These are phyloP conservation scores for Lasius fuliginosus DNA, from an alignment of 2,888 invertebrate genomes.

Conservation along the genomic window DNA sequence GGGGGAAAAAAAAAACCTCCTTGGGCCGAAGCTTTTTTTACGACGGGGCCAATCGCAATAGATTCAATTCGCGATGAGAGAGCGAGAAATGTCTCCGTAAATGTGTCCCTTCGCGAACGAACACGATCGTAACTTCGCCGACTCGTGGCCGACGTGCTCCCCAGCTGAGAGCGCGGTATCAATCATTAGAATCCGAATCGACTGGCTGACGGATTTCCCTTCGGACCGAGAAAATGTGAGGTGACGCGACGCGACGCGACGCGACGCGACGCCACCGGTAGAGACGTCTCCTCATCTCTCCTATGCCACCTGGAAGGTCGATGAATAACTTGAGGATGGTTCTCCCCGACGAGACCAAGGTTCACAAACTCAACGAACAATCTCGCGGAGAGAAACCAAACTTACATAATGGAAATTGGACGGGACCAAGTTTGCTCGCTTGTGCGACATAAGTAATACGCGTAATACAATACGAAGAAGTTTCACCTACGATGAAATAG, in stretches of 20 bases:
- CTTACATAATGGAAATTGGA: conserved; percentile 38
- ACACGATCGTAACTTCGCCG: not conserved
- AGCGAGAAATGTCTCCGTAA: not conserved
- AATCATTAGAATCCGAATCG: conserved; percentile 53
- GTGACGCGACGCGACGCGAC: not conserved
- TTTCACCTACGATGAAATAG: conserved; percentile 24
- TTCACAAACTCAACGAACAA: conserved; percentile 19
- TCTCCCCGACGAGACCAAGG: conserved; percentile 18
- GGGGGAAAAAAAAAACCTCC: not conserved
- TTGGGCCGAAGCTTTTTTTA: not conserved
- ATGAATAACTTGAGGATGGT: conserved; percentile 32
- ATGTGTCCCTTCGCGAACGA: not conserved
- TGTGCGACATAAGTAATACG: conserved; percentile 45
- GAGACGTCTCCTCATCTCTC: not conserved
- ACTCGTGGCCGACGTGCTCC: conserved; percentile 1
- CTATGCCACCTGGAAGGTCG: conserved; percentile 17
- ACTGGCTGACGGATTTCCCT: conserved; percentile 52
- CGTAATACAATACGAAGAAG: conserved; percentile 40
- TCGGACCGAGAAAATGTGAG: conserved; percentile 12
- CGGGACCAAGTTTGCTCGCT: conserved; percentile 24
- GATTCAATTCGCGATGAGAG: conserved; percentile 26
- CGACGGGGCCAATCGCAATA: not conserved
- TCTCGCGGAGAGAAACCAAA: conserved; percentile 19
- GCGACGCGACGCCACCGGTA: not conserved
- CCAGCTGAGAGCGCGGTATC: conserved; percentile 11